Evolutionary conservation across 2,888 invertebrate genomes (phyloP).

Genomic region (Dione vanillae): DNA sequence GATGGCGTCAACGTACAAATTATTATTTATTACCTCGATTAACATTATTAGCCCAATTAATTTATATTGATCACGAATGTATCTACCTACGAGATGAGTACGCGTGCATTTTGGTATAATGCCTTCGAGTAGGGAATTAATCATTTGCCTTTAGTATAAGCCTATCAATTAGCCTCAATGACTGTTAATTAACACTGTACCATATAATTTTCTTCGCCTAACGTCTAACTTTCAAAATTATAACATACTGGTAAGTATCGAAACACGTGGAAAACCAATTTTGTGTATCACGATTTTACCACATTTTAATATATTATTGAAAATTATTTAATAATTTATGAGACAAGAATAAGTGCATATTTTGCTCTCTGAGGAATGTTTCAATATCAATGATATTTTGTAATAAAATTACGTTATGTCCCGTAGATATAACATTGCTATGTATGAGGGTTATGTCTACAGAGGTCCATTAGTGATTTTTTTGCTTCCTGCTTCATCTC

Average conservation of each 20-base stretch:
- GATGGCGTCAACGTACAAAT: slow-evolving; percentile 25
- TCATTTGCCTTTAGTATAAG: slow-evolving; percentile 48
- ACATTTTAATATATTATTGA: background rate
- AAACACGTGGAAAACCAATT: slow-evolving; percentile 30
- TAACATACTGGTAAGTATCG: slow-evolving; percentile 38
- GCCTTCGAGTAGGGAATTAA: slow-evolving; percentile 41
- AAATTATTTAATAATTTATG: background rate
- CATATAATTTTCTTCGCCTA: slow-evolving; percentile 47
- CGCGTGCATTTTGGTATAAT: slow-evolving; percentile 40
- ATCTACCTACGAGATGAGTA: slow-evolving; percentile 26
- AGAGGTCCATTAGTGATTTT: no score
- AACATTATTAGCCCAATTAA: slow-evolving; percentile 45
- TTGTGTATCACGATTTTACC: slow-evolving; percentile 21
- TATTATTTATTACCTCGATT: slow-evolving; percentile 40
- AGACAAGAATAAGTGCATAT: no score
- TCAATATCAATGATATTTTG: no score
- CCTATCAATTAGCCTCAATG: slow-evolving; percentile 55
- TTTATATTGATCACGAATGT: slow-evolving; percentile 44
- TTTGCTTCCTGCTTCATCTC: no score
- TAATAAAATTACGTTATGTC: no score
- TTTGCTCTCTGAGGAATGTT: no score
- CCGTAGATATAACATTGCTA: no score
- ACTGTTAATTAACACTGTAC: slow-evolving; percentile 53
- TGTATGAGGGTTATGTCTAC: no score
- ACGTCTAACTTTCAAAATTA: slow-evolving; percentile 51